Base-by-base conservation (phyloP, 2,888 invertebrate species). In the Megamerina dolium region DNA sequence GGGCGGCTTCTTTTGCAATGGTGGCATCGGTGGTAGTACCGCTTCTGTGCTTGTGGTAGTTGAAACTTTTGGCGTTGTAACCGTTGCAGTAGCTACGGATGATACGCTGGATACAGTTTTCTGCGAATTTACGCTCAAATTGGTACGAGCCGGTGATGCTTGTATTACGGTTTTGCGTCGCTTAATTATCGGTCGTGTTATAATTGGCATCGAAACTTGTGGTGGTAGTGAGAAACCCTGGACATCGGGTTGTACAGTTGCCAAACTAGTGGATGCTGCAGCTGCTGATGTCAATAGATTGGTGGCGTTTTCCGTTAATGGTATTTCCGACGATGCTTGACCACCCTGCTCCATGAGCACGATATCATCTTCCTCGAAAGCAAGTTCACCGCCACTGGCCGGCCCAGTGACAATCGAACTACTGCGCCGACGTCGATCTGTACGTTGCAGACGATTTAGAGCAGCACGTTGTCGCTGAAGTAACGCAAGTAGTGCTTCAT, bases 401-500 rank as follows among this genome's bases (percentile, higher is more conserved):
- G 21, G 62, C 46, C 33, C 37, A 17, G 41, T 43, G 12, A 50
- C 36, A 10, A 51, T 45, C 0, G 54, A 46, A 18, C 46, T 50
- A 46, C 54, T 58, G 21, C 60, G 61, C n/a, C 56, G 57, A 2
- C 43, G 43, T 9, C 43, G 37, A 8, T 20, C 20, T 12, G n/a
- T 40, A 13, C 37, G 37, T n/a, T 55, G 48, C 3, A 54, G 46
- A 1, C 60, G 57, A 18, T 43, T 39, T 17, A 65, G 51, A 2
- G 56, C 52, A 16, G 55, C 54, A 13, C 59, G 59, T 33, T 68
- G 68, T 2, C 63, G 58, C 20, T 62, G 56, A 3, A 66, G 44
- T 35, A 65, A 49, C 0, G 68, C 63, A 13, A 61, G 35, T 18
- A 67, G 46, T 0, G 63, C 63, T 4, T 66, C 67, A 37, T 64